Conservation (phyloP, 1,140 invertebrate genomes). For the Drosophila grimshawi region DNA sequence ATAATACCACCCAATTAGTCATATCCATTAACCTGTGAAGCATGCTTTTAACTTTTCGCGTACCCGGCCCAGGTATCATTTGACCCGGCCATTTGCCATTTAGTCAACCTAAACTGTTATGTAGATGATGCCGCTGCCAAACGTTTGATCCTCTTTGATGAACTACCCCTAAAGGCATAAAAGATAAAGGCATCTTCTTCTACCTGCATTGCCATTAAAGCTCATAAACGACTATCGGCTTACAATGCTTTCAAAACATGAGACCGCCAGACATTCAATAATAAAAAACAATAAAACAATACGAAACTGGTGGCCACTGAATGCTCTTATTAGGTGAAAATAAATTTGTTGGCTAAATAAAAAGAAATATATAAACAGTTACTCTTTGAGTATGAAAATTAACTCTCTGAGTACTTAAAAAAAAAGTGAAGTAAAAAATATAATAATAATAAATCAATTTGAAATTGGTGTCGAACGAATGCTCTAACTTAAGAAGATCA, state of each 20-base stretch:
- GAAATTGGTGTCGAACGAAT: too few relatives aligned
- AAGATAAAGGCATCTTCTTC: slow-evolving; percentile 28
- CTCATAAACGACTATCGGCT: slow-evolving; percentile 78
- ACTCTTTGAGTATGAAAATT: too few relatives aligned
- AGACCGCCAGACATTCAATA: slow-evolving; percentile 38
- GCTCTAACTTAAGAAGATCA: too few relatives aligned
- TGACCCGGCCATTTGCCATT: slow-evolving; percentile 7
- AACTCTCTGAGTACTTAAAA: too few relatives aligned
- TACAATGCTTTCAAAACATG: slow-evolving; percentile 65
- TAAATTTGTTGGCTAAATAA: neutral
- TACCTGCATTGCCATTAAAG: slow-evolving; percentile 76
- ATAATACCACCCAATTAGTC: slow-evolving; percentile 28
- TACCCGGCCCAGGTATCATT: slow-evolving; percentile 11
- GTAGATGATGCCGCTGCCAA: slow-evolving; percentile 39
- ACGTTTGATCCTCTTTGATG: slow-evolving; percentile 62
- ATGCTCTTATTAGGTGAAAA: slow-evolving; percentile 2
- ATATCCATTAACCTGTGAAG: slow-evolving; percentile 17
- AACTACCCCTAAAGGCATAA: slow-evolving; percentile 45
- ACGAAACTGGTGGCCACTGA: neutral
- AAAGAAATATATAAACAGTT: neutral
- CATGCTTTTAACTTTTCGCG: neutral
- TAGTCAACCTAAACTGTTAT: slow-evolving; percentile 39
- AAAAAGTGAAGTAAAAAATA: too few relatives aligned
- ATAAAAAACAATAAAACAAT: slow-evolving; percentile 12
- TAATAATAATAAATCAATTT: neutral